Evolutionary conservation across 2,888 invertebrate species (phyloP), one percentile per base, ranked within the genome.

Genomic region (Nomada ruficornis): DNA sequence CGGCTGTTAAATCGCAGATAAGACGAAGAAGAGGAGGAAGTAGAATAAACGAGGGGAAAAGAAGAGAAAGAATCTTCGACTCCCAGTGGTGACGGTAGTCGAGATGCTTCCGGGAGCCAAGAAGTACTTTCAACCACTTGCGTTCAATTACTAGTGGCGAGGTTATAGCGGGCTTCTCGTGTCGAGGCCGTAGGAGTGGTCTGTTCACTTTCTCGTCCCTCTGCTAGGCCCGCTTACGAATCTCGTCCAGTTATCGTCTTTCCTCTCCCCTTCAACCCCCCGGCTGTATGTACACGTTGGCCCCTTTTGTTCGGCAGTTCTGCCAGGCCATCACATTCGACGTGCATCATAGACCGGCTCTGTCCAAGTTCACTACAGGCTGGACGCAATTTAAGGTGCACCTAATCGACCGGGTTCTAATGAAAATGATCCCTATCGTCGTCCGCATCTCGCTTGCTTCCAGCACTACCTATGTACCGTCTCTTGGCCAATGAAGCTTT

Each of bases 61-160:
- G 54, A 65, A 77, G 74, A 81, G 75, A 80, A 85, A 72, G 67
- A 84, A 78, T 68, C 60, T 54, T 69, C 52, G 80, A 65, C 75
- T 70, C n/a, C 80, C 77, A 44, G 81, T 78, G 62, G 84, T 80
- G 86, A 68, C 79, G 76, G 86, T 82, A 80, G 84, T 71, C 77
- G 85, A 86, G 88, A 88, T 83, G 87, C 83, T 89, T 89, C 89
- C 88, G 84, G 88, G 84, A 89, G 84, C 84, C 83, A 86, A 88
- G 88, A 89, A 91, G 90, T 91, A 91, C 91, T 91, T 91, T 91
- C 90, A 90, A 91, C 91, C 91, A 91, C 91, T 91, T 91, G 91
- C 91, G 91, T 91, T 91, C 91, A 91, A 91, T 91, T 91, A 91
- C 91, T 88, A 91, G 89, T 89, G 89, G 88, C 88, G 91, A 89